Conservation (phyloP, 2,888 invertebrate genomes). For the Abscondita cerata region DNA sequence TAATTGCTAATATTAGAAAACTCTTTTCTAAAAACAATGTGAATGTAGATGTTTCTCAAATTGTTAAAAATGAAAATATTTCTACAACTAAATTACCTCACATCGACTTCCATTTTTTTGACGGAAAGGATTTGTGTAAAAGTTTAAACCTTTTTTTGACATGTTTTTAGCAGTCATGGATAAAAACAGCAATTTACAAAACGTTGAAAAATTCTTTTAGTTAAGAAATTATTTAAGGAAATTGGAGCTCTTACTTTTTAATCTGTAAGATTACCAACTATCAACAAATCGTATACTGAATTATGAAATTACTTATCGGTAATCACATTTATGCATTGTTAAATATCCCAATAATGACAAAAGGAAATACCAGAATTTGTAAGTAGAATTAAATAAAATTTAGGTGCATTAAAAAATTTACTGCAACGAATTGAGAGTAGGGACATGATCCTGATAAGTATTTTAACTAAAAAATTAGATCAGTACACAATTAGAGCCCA, state of each 20-base stretch:
- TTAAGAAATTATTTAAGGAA: conserved; percentile 23
- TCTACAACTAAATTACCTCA: too few species aligned
- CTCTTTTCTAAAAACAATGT: too few species aligned
- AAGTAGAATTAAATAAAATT: conserved; percentile 16
- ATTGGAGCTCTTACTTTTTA: conserved; percentile 23
- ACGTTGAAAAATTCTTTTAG: conserved; percentile 10
- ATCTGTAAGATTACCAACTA: conserved; percentile 22
- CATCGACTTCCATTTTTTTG: too few species aligned
- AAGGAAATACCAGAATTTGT: conserved; percentile 23
- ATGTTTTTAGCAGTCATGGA: conserved; percentile 7
- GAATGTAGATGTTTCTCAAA: too few species aligned
- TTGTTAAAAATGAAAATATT: too few species aligned
- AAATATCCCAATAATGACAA: conserved; percentile 17
- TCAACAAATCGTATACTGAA: conserved; percentile 19
- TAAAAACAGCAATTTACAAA: neutral
- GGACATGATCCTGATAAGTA: conserved; percentile 18
- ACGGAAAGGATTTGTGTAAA: neutral
- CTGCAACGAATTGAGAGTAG: conserved; percentile 14
- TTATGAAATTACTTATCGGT: conserved; percentile 20
- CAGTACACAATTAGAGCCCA: conserved; percentile 15
- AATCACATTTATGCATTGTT: conserved; percentile 22
- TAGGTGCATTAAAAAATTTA: conserved; percentile 21
- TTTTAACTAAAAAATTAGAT: conserved; percentile 28
- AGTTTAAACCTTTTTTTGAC: conserved; percentile 9
- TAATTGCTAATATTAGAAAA: too few species aligned